Base-by-base conservation (phyloP, 92 coral and sea anemone species). In the Zoanthus sociatus region DNA sequence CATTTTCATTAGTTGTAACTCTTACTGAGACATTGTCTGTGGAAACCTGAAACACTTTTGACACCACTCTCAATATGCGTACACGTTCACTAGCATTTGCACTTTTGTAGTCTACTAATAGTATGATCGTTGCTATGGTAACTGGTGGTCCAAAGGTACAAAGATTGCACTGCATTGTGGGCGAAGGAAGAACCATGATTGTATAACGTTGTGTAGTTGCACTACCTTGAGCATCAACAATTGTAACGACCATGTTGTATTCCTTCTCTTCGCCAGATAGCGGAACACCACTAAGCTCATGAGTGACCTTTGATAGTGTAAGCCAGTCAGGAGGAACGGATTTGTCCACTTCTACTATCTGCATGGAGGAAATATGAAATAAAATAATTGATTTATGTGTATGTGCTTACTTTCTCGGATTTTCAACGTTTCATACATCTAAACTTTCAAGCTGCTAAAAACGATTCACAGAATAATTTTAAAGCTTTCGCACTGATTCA, bases 81-180 rank as follows among this genome's bases (percentile, higher is more conserved):
- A 42, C 50, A 61, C 84, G 84, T 73, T 79, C 84, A 20, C 71
- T n/a, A 46, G 84, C 84, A 44, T 42, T 15, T 26, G 45, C 54
- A 16, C 84, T 55, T 79, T 45, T 79, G 73, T 79, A 79, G 56
- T 79, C 84, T 46, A 79, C 84, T 30, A 44, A 73, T 12, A 64
- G 0, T 64, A 64, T 8, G 13, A 79, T 48, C 6, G 73, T 79
- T 37, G 84, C 73, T 47, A 79, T 44, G 42, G 84, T 46, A 79
- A 79, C 37, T 0, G n/a, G n/a, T 58, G 58, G 42, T 14, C 85
- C 85, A 64, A 63, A 32, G 45, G 74, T 64, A 16, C 85, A 81
- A 3, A 17, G 55, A 0, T 45, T 4, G 13, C 85, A 81, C 14
- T 50, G 58, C 3, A 46, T 64, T 26, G 9, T 17, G 1, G 85